Conservation (phyloP, 2,113 vertebrate genomes). For the Myrmophylax atrothorax region DNA sequence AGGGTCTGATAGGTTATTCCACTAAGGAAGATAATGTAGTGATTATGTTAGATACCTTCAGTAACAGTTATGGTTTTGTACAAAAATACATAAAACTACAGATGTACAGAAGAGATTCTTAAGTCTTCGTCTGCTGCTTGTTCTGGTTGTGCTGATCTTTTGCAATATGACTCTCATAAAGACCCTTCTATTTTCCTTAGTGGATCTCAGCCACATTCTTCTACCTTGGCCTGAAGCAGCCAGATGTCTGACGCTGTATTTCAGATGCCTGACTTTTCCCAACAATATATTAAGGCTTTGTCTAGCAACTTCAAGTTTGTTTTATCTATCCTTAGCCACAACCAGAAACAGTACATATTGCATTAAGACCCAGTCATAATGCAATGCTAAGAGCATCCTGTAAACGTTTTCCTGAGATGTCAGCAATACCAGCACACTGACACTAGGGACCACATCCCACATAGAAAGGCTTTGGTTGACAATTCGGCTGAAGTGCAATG, state of each 20-base stretch:
- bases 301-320: neutral
- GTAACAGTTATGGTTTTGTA: neutral
- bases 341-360: neutral
- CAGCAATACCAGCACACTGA: slow-evolving; percentile 20
- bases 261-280: neutral
- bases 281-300: neutral
- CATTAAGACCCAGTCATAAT: neutral
- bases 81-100: neutral
- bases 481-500: slow-evolving; percentile 11
- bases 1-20: neutral
- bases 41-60: neutral
- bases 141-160: neutral
- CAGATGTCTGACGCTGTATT: neutral
- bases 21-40: neutral
- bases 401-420: neutral
- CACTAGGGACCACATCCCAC: slow-evolving; percentile 34
- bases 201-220: neutral
- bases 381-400: neutral
- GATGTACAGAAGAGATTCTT: neutral
- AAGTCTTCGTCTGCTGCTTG: neutral
- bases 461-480: neutral
- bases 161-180: neutral
- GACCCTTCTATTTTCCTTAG: neutral
- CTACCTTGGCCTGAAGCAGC: neutral
- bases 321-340: neutral